Base-by-base conservation (phyloP, 2,888 invertebrate genomes). In the Reticulitermes lucifugus region DNA sequence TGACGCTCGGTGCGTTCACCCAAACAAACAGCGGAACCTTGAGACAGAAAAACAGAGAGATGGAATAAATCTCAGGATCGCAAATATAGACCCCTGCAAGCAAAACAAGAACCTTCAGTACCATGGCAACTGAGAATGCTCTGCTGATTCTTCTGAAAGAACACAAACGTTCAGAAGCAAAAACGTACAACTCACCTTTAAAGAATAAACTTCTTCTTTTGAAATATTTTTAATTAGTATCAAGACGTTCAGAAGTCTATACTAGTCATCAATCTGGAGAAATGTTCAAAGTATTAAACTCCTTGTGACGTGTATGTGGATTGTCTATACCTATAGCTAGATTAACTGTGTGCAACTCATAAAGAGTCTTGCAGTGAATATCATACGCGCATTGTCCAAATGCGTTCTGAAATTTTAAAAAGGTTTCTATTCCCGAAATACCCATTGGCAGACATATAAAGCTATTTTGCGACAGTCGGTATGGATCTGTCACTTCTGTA, bases 11-110 rank as follows among this genome's bases (percentile, higher is more conserved):
- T 25, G 22, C 73, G 73, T 73, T 73, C 22, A 73, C 73, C 73
- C 73, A 73, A 73, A 73, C 73, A 73, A 73, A 73, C 73, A 9
- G 41, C 10, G 41, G 41, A 73, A 73, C 73, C 73, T 73, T 73
- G 73, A 73, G 73, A 73, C 73, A 29, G 73, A 73, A 29, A 73
- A 35, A 73, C 41, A 35, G 73, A 73, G 65, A 46, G 12, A 12
- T 21, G 41, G 14, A 73, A 73, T 73, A 73, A 73, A 73, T 73
- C 73, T 10, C 73, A 35, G 21, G 41, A 73, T 73, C 7, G 73
- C 73, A 73, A 73, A 73, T 73, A 41, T 73, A 73, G 70, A 70
- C 70, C 29, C 70, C 29, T 70, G 70, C 70, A 6, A 6, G 73
- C 73, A 29, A 71, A 71, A 14, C 71, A 71, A 4, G 29, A 71